phyloP scores from a whole-genome alignment of 2,797 vertebrate genomes.

The Labroides dimidiatus region DNA sequence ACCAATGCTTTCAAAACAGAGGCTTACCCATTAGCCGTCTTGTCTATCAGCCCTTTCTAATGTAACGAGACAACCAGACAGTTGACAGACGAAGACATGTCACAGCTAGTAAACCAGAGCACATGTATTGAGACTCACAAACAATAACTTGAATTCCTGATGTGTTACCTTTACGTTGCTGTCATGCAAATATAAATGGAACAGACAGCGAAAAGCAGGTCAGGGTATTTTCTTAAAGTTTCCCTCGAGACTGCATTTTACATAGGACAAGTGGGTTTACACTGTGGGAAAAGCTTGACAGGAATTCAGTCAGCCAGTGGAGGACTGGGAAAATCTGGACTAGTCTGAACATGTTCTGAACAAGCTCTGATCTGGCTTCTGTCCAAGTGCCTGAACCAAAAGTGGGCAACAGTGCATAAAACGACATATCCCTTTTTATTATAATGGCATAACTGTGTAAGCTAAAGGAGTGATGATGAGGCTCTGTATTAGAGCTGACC shows the following conservation, averaged over 20 bases:
- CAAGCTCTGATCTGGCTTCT: constrained; percentile 53
- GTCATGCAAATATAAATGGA: constrained; percentile 7
- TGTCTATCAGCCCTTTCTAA: constrained; percentile 53
- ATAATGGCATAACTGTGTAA: constrained; percentile 55
- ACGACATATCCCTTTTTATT: constrained; percentile 55
- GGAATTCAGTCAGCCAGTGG: constrained; percentile 43
- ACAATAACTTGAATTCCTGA: constrained; percentile 7
- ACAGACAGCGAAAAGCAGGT: constrained; percentile 6
- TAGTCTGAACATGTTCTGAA: constrained; percentile 71
- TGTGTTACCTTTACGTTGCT: constrained; percentile 12
- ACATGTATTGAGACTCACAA: neutral
- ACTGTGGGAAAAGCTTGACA: constrained; percentile 40
- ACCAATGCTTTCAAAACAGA: constrained; percentile 45
- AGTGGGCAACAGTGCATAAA: constrained; percentile 60
- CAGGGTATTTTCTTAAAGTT: constrained; percentile 18
- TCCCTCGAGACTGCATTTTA: constrained; percentile 15
- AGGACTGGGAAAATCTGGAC: constrained; percentile 49
- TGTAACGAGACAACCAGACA: constrained; percentile 42
- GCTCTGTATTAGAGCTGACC: constrained; percentile 40
- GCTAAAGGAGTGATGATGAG: constrained; percentile 50
- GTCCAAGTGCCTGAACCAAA: constrained; percentile 57
- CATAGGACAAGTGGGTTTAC: constrained; percentile 3
- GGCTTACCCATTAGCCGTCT: constrained; percentile 34
- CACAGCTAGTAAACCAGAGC: constrained; percentile 19
- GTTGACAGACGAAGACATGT: constrained; percentile 13